Evolutionary conservation across 2,888 invertebrate species (phyloP).

Genomic region (Melipona bicolor): DNA sequence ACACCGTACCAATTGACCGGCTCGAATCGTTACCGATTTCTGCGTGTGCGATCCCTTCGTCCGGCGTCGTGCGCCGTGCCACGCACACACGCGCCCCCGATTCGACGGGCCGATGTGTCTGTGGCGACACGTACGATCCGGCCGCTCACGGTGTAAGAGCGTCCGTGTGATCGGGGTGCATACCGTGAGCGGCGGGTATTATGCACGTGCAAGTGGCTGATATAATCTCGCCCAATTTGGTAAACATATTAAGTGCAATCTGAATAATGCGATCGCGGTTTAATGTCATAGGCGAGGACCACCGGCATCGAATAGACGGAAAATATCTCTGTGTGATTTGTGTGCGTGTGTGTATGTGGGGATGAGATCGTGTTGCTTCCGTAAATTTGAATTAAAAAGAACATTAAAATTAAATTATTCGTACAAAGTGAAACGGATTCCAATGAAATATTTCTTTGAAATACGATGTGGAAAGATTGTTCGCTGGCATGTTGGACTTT

Average conservation of each 20-base stretch:
- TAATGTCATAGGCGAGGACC: conserved; percentile 69
- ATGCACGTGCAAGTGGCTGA: conserved; percentile 74
- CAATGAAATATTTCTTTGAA: background rate
- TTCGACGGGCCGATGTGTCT: background rate
- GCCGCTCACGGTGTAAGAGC: background rate
- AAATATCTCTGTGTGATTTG: conserved; percentile 39
- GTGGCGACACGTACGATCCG: background rate
- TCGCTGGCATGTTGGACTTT: background rate
- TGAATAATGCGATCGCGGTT: conserved; percentile 77
- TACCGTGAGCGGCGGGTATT: conserved; percentile 66
- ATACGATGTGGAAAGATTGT: background rate
- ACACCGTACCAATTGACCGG: conserved; percentile 30
- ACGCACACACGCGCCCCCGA: background rate
- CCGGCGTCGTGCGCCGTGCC: background rate
- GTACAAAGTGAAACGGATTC: background rate
- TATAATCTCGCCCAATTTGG: conserved; percentile 78
- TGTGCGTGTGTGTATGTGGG: too few species aligned
- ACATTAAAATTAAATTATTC: background rate
- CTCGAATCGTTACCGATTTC: conserved; percentile 64
- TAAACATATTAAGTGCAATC: conserved; percentile 79
- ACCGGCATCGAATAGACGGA: conserved; percentile 55
- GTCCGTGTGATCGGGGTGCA: conserved; percentile 43
- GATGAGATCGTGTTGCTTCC: background rate
- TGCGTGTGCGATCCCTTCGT: conserved; percentile 26
- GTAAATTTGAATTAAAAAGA: background rate